Percentiles rank a stretch among this genome's conserved stretches.
Conservation (phyloP, 1,140 invertebrate genomes). For the Mizuhopecten yessoensis region DNA sequence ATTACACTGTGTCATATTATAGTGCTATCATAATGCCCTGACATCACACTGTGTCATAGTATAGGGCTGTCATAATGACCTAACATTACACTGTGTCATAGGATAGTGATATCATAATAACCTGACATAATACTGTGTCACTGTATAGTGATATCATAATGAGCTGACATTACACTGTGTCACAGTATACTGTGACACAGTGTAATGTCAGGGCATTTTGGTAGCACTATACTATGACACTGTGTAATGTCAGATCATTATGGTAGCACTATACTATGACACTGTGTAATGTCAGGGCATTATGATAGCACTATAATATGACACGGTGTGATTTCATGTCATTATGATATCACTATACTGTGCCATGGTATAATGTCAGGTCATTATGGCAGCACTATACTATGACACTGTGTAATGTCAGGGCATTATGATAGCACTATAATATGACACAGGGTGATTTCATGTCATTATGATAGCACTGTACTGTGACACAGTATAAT, state of each 20-base stretch:
- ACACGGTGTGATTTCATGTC: too few species aligned
- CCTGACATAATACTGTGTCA: too few species aligned
- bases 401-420: background rate
- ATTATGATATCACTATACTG: too few species aligned
- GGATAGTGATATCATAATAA: too few species aligned
- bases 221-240: background rate
- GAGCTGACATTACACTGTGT: too few species aligned
- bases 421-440: slow-evolving; percentile 2
- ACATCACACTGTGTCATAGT: background rate
- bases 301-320: too few species aligned
- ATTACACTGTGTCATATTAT: background rate
- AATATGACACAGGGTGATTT: background rate
- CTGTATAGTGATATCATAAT: too few species aligned
- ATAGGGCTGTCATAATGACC: background rate
- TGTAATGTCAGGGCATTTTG: background rate
- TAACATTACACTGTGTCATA: background rate
- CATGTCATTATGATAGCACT: too few species aligned
- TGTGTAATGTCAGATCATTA: too few species aligned
- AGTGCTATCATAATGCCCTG: background rate
- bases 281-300: too few species aligned
- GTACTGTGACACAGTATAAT: background rate
- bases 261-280: too few species aligned
- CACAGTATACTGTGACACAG: background rate
- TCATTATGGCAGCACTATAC: background rate
- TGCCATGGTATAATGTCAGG: background rate